phyloP scores from a whole-genome alignment of 2,113 vertebrate species.

The Uria lomvia region DNA sequence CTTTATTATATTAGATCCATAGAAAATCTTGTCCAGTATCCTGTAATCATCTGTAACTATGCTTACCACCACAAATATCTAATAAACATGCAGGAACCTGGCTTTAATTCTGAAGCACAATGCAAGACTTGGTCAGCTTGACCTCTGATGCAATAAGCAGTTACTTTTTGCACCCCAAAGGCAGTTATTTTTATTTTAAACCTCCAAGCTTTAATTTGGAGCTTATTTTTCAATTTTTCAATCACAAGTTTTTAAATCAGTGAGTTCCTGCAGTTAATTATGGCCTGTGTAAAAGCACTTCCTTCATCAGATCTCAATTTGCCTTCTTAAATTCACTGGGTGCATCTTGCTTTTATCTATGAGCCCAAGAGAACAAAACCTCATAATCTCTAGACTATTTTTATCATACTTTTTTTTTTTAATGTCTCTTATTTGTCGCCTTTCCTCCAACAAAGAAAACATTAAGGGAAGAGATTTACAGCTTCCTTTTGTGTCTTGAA shows the following conservation, averaged over 20 bases:
- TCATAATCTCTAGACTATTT: neutral
- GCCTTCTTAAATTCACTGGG: neutral
- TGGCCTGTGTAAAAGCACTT: neutral
- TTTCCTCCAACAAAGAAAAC: neutral
- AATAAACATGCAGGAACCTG: neutral
- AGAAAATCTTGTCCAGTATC: neutral
- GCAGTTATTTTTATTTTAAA: neutral
- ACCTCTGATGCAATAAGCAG: neutral
- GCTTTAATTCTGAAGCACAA: neutral
- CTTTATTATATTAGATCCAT: neutral
- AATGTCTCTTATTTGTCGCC: neutral
- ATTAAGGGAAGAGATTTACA: neutral
- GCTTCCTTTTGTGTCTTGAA: constrained; percentile 1
- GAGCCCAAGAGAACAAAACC: neutral
- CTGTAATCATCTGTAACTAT: neutral
- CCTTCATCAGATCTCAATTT: neutral
- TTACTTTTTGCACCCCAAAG: neutral
- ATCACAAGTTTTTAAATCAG: neutral
- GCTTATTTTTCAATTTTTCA: neutral
- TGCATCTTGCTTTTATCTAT: neutral
- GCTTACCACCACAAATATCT: neutral
- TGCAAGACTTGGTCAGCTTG: neutral
- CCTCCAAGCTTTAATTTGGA: neutral
- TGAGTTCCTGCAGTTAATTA: neutral
- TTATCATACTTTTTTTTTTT: neutral